A percentile compares a stretch with the other conserved stretches of the same genome.
Evolutionary conservation across 1,140 invertebrate species (phyloP).

Genomic region (Drosophila lowei): DNA sequence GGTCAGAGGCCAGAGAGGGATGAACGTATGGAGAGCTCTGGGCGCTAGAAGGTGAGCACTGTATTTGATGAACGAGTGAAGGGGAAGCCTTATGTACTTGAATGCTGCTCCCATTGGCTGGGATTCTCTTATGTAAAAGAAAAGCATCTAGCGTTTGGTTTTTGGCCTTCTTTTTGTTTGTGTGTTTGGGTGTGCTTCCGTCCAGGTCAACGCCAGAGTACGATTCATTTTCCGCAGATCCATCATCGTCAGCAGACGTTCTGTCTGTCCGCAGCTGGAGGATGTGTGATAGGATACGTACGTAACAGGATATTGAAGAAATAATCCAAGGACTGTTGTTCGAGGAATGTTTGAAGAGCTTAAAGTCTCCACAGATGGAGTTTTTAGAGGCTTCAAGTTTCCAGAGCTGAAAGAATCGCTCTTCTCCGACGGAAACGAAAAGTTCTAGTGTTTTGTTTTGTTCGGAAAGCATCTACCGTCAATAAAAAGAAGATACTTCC

Average conservation of each 20-base stretch:
- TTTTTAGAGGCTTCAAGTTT: too few species aligned
- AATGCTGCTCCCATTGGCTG: slow-evolving; percentile 13
- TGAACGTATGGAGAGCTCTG: too few species aligned
- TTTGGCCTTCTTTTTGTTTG: neutral
- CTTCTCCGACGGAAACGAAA: too few species aligned
- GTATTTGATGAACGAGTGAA: neutral
- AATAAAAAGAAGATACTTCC: too few species aligned
- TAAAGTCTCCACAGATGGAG: too few species aligned
- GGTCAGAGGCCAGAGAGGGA: slow-evolving; percentile 6
- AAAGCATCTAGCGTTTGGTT: neutral
- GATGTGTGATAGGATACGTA: neutral
- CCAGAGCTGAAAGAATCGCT: too few species aligned
- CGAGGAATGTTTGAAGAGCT: too few species aligned
- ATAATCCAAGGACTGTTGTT: too few species aligned
- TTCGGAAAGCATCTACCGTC: too few species aligned
- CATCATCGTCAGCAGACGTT: slow-evolving; percentile 70
- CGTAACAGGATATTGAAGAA: too few species aligned
- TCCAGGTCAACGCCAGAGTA: slow-evolving; percentile 9
- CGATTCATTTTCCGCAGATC: slow-evolving; percentile 56
- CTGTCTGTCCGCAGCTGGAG: slow-evolving; percentile 3
- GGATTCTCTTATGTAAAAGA: slow-evolving; percentile 20
- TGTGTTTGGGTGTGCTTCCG: slow-evolving; percentile 15
- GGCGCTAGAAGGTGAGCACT: slow-evolving; percentile 14
- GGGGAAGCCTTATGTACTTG: slow-evolving; percentile 57
- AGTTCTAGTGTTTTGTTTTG: too few species aligned